These are phyloP conservation scores for Podarcis cretensis DNA, from an alignment of 2,113 vertebrate species.

Conservation along the genomic window DNA sequence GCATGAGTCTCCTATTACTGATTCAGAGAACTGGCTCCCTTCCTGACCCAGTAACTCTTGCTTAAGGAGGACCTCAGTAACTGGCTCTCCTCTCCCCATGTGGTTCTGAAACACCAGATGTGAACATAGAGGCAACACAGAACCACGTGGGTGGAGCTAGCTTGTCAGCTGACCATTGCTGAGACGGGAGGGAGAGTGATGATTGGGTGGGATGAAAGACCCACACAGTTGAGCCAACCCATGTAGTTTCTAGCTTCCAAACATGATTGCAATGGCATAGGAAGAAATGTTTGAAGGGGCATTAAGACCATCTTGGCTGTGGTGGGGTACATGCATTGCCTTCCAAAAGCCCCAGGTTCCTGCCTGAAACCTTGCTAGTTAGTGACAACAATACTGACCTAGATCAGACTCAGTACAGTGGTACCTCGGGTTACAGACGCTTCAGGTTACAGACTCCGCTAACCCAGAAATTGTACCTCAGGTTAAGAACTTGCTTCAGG, in stretches of 20 bases:
- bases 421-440: too few relatives aligned
- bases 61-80: neutral
- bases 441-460: too few relatives aligned
- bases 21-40: neutral
- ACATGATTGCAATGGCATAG: neutral
- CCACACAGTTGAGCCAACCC: neutral
- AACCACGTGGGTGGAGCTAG: neutral
- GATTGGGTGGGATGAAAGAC: neutral
- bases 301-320: neutral
- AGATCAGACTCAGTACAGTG: too few relatives aligned
- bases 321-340: too few relatives aligned
- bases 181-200: neutral
- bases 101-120: neutral
- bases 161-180: neutral
- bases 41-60: neutral
- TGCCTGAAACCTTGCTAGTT: too few relatives aligned
- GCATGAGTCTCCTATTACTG: neutral
- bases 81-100: neutral
- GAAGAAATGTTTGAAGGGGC: neutral
- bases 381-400: too few relatives aligned
- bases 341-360: too few relatives aligned
- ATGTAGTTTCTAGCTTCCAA: neutral
- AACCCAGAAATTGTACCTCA: too few relatives aligned
- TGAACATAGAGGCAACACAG: neutral
- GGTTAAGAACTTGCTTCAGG: too few relatives aligned